Evolutionary conservation across 2,888 invertebrate species (phyloP).

Genomic region (Aplocera efformata): DNA sequence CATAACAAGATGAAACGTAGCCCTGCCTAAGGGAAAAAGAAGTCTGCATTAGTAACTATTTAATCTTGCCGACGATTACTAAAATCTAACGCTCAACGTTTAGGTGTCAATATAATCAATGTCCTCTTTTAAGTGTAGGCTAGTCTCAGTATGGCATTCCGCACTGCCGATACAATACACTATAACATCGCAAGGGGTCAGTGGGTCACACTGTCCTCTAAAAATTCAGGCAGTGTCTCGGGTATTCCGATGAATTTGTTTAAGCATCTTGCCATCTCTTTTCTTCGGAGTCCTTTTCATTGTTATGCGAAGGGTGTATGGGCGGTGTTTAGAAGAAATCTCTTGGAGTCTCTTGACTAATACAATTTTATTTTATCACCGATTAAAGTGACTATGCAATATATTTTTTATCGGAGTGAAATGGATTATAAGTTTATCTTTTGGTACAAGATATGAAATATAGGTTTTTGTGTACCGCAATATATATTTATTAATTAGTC

Average conservation of each 20-base stretch:
- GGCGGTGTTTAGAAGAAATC: constrained; percentile 23
- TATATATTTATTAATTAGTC: too few species aligned
- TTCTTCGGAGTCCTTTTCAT: constrained; percentile 22
- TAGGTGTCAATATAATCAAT: too few species aligned
- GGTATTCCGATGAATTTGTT: constrained; percentile 17
- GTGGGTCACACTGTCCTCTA: constrained; percentile 16
- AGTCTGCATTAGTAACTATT: too few species aligned
- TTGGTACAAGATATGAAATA: background rate
- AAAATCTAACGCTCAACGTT: too few species aligned
- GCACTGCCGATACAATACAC: too few species aligned
- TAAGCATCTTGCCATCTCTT: constrained; percentile 16
- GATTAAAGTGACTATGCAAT: constrained; percentile 17
- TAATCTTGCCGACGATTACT: too few species aligned
- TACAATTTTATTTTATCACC: constrained; percentile 27
- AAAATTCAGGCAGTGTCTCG: constrained; percentile 13
- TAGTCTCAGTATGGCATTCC: too few species aligned
- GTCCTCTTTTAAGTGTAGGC: too few species aligned
- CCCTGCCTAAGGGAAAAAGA: too few species aligned
- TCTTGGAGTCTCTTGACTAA: constrained; percentile 23
- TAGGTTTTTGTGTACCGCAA: too few species aligned
- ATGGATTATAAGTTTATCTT: constrained; percentile 8
- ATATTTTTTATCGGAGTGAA: constrained; percentile 13
- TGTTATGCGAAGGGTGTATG: constrained; percentile 29
- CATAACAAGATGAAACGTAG: too few species aligned
- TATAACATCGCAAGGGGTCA: constrained; percentile 1